Base-by-base conservation (phyloP, 2,113 vertebrate species). In the Sphaerodactylus townsendi region DNA sequence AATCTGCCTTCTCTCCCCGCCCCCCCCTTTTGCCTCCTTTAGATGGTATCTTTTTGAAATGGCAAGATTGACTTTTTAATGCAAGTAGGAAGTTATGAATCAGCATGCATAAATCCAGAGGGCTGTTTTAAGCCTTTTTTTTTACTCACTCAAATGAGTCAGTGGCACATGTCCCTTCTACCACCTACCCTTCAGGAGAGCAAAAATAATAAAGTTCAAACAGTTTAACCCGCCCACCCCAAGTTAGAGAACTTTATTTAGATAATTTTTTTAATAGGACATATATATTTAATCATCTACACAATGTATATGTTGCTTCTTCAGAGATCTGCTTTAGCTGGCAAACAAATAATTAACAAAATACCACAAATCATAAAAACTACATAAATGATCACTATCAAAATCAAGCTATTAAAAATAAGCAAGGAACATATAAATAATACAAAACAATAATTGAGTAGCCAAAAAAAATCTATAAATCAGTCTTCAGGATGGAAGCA, bases 71-170 rank as follows among this genome's bases (percentile, higher is more conserved):
- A 85, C 85, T 86, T 87, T 73, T 86, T 69, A 85, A 87, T 88
- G 69, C 89, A 90, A 95, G 94, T 96, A 93, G 96, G 94, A 93
- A 95, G 94, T 89, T 95, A 93, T 96, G 96, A 97, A 92, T 96
- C 95, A 96, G 93, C 89, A 95, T 79, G 77, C 89, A 93, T 89
- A 91, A 94, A 91, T 90, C 90, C 82, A 93, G 81, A 84, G 93
- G 93, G 88, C 62, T 81, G 93, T 94, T 92, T 92, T 89, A 91
- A 92, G 86, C 89, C 56, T 85, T 86, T 81, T 84, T 91, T 93
- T 92, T 83, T 93, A 90, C 48, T 23, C 46, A 33, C 30, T 89
- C 90, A 88, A 91, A 92, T 95, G 96, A 95, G 89, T 96, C 95
- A 95, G 90, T 87, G 90, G 74, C 86, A 90, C 86, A 86, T 95